phyloP scores from a whole-genome alignment of 23 tunicate species.

The Oikopleura dioica region DNA sequence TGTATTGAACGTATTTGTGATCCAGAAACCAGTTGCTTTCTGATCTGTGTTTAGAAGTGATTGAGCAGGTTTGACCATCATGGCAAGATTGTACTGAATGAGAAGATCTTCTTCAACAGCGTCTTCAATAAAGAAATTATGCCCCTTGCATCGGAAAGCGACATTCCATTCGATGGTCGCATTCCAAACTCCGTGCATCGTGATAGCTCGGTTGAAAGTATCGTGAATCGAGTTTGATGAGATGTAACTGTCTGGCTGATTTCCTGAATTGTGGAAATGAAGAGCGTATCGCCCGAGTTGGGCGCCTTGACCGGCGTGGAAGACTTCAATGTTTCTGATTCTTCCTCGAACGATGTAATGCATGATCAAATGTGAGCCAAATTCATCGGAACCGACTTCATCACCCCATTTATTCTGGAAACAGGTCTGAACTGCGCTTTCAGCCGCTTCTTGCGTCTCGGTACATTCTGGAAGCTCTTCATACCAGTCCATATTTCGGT shows the following conservation, averaged over 20 bases:
- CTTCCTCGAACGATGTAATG: conserved; percentile 25
- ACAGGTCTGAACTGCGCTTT: conserved; percentile 32
- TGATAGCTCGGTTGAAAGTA: conserved; percentile 67
- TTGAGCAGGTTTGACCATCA: conserved; percentile 51
- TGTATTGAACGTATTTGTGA: conserved; percentile 64
- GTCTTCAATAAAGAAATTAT: conserved; percentile 73
- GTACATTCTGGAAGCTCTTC: conserved; percentile 32
- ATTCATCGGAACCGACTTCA: conserved; percentile 46
- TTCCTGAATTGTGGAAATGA: background rate
- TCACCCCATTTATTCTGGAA: conserved; percentile 28
- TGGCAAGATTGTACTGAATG: conserved; percentile 57
- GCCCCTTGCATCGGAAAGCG: conserved; percentile 53
- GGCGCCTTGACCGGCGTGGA: conserved; percentile 37
- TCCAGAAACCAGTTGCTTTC: conserved; percentile 58
- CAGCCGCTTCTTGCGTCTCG: conserved; percentile 24
- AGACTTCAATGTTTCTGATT: conserved; percentile 26
- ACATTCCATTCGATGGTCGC: conserved; percentile 51
- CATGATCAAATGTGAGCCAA: conserved; percentile 31
- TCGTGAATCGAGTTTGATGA: conserved; percentile 41
- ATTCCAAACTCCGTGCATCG: conserved; percentile 74
- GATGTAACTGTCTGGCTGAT: background rate
- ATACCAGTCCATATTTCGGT: conserved; percentile 22
- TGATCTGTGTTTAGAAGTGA: conserved; percentile 20
- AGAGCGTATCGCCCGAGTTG: conserved; percentile 18
- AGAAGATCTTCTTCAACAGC: conserved; percentile 48